A percentile compares a stretch with the other conserved stretches of the same genome.
Evolutionary conservation across 2,888 invertebrate genomes (phyloP).

Genomic region (Masnerella sp.): DNA sequence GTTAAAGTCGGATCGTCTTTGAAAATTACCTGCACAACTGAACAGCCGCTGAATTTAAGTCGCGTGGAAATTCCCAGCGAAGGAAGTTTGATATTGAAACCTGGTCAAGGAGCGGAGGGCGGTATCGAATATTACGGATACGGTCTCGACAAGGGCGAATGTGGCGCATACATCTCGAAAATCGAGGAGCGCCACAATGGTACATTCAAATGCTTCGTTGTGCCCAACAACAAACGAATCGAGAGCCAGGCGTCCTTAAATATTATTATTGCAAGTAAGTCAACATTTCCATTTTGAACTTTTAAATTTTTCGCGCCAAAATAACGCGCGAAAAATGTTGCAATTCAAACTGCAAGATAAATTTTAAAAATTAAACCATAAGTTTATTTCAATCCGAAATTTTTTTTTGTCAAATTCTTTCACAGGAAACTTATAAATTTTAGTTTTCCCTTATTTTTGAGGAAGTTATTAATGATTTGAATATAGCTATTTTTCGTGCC

Average conservation of each 20-base stretch:
- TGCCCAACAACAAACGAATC: slow-evolving; percentile 79
- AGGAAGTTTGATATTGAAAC: slow-evolving; percentile 50
- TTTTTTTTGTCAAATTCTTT: too few species aligned
- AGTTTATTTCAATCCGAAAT: too few species aligned
- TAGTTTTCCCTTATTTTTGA: too few species aligned
- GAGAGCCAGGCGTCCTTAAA: slow-evolving; percentile 82
- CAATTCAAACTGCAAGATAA: background rate
- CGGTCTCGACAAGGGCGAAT: slow-evolving; percentile 82
- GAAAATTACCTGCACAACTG: slow-evolving; percentile 81
- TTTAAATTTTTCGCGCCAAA: too few species aligned
- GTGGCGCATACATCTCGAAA: slow-evolving; percentile 83
- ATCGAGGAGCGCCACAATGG: slow-evolving; percentile 85
- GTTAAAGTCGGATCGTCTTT: slow-evolving; percentile 81
- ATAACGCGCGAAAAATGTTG: too few species aligned
- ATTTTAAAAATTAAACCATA: too few species aligned
- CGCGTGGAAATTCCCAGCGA: slow-evolving; percentile 78
- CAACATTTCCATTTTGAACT: too few species aligned
- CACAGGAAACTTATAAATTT: too few species aligned
- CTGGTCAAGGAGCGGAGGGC: slow-evolving; percentile 65
- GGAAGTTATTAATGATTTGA: too few species aligned
- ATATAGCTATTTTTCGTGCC: background rate
- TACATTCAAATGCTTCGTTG: slow-evolving; percentile 83
- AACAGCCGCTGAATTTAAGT: slow-evolving; percentile 81
- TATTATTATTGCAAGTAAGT: slow-evolving; percentile 87
- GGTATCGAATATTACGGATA: slow-evolving; percentile 78